A percentile compares a stretch with the other conserved stretches of the same genome.
Evolutionary conservation across 2,113 vertebrate species (phyloP).

Genomic region (Orthonyx spaldingii): DNA sequence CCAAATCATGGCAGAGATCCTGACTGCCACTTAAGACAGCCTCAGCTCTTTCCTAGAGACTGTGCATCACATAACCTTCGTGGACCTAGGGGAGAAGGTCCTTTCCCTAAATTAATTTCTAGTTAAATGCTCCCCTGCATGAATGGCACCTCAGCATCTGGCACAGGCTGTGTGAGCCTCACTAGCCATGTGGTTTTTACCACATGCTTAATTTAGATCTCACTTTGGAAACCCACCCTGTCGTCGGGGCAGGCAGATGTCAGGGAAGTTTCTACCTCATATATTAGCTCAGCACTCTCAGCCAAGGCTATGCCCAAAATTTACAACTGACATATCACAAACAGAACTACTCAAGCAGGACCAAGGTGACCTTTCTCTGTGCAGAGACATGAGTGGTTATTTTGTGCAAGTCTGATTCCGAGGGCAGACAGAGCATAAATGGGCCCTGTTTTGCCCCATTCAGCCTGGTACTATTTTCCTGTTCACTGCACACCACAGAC

Average conservation of each 20-base stretch:
- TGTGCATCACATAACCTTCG: background rate
- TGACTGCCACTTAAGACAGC: background rate
- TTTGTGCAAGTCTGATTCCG: background rate
- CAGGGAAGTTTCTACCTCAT: background rate
- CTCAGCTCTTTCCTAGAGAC: background rate
- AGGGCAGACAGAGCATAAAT: background rate
- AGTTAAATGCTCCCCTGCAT: background rate
- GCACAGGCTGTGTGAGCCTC: background rate
- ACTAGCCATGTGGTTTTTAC: background rate
- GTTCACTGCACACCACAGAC: background rate
- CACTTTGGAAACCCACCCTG: accelerated
- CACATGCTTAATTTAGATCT: background rate
- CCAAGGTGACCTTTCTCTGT: background rate
- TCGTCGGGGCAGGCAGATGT: background rate
- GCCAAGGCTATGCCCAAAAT: background rate
- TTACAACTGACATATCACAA: background rate
- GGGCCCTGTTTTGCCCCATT: background rate
- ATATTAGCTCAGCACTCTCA: background rate
- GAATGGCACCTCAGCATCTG: background rate
- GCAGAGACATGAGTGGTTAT: accelerated
- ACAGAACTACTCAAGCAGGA: background rate
- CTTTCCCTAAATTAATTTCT: background rate
- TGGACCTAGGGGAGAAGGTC: background rate
- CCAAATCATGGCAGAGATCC: background rate
- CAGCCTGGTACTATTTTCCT: background rate